Evolutionary conservation across 2,113 vertebrate genomes (phyloP), one percentile per base, ranked within the genome.

Genomic region (Lethenteron camtschaticum): DNA sequence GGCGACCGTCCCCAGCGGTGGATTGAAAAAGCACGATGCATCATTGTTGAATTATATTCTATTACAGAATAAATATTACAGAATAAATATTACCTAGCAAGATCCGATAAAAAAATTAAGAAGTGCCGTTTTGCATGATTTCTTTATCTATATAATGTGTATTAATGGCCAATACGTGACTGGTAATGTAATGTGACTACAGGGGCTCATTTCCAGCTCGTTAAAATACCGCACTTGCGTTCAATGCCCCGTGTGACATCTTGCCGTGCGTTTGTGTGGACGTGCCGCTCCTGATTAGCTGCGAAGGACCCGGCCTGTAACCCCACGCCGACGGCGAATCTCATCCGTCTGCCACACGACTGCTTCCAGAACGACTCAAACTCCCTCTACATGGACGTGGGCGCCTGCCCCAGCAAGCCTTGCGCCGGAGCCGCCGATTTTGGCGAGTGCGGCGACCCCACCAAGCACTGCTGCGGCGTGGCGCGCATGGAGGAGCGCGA

Each of bases 271-370:
- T n/a, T 57, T 57, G 41, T 20, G 3, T 70, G 58, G 24, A 71
- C 57, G 75, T 78, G 20, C 77, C 41, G 57, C 59, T 63, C 2
- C 24, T 11, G 79, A 73, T 71, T 79, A 90, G 88, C 78, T 20
- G 86, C 82, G 60, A 82, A 79, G 70, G 81, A 80, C 70, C 81
- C 80, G 63, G 79, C 82, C 72, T 96, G 92, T 70, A 77, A 80
- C 10, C 72, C 83, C 0, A 79, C 75, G 70, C 88, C 91, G 1
- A 82, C 77, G 71, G 78, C 75, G 2, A 82, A 86, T 75, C 81
- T 88, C 10, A 82, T 96, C 80, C 83, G 82, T 77, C 77, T 96
- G 71, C 92, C 92, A 1, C 69, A 77, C 0, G 87, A 90, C 72
- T 97, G 92, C 57, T 74, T 79, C 10, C 84, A 81, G 75, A 79